Conservation (phyloP, 53 echinoderm and acorn worm genomes). For the Pentamera pediparva region DNA sequence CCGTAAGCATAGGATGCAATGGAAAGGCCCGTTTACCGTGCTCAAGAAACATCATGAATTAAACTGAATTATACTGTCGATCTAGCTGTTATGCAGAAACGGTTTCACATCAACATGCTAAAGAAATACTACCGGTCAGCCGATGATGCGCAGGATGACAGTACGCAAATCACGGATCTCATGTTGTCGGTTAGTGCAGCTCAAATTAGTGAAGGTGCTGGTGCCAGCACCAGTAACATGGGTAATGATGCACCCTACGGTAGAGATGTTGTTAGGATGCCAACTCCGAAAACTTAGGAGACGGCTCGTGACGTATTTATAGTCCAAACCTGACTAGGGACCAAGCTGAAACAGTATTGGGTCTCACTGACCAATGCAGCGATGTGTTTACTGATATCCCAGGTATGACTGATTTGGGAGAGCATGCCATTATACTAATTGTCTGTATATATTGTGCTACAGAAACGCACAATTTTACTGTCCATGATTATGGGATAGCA, state of each 20-base stretch:
- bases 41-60: background rate
- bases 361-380: background rate
- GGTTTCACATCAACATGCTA: slow-evolving; percentile 52
- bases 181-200: background rate
- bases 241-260: background rate
- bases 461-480: too few relatives aligned
- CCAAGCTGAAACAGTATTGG: background rate
- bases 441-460: too few relatives aligned
- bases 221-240: too few relatives aligned
- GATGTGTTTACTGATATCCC: slow-evolving; percentile 46
- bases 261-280: slow-evolving; percentile 6
- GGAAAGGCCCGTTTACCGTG: slow-evolving; percentile 16
- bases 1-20: slow-evolving; percentile 29
- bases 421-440: too few relatives aligned
- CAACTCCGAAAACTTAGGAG: slow-evolving; percentile 5
- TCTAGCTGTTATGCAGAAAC: slow-evolving; percentile 20
- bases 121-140: slow-evolving; percentile 46
- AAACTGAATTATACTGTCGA: slow-evolving; percentile 7
- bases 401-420: too few relatives aligned
- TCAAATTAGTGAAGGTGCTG: background rate
- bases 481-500: too few relatives aligned
- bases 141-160: too few relatives aligned
- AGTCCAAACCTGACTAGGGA: background rate
- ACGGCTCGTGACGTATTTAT: slow-evolving; percentile 17
- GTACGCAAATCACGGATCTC: too few relatives aligned